A percentile compares a stretch with the other conserved stretches of the same genome.
Evolutionary conservation across 2,888 invertebrate species (phyloP).

Genomic region (Macrosiphum euphorbiae): DNA sequence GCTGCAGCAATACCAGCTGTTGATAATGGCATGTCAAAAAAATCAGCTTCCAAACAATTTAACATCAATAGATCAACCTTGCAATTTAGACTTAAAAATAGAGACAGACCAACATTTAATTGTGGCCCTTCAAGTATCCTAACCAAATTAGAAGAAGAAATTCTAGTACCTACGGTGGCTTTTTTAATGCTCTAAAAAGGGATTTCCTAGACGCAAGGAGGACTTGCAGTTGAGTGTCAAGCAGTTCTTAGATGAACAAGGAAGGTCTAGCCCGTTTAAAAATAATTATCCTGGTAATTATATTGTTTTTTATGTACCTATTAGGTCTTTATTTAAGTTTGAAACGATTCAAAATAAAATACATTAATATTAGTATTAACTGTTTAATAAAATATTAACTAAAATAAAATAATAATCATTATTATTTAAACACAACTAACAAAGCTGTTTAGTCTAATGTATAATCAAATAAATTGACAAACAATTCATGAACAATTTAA

Average conservation of each 20-base stretch:
- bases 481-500: too few species aligned
- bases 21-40: neutral
- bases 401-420: neutral
- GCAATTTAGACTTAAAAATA: neutral
- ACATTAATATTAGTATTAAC: too few species aligned
- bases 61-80: neutral
- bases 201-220: conserved; percentile 69
- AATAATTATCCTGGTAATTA: conserved; percentile 65
- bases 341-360: too few species aligned
- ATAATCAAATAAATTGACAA: too few species aligned
- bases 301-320: too few species aligned
- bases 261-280: conserved; percentile 68
- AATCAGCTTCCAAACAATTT: neutral
- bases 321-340: too few species aligned
- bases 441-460: too few species aligned
- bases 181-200: conserved; percentile 68
- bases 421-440: too few species aligned
- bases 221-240: conserved; percentile 67
- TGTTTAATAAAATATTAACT: too few species aligned
- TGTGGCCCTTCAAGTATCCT: conserved; percentile 53
- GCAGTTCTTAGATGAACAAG: conserved; percentile 66
- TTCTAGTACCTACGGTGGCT: conserved; percentile 68
- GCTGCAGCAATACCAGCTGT: neutral
- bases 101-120: conserved; percentile 9
- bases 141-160: conserved; percentile 67